These are phyloP conservation scores for Ptychadena robeensis DNA, from an alignment of 2,797 vertebrate species.

Conservation along the genomic window DNA sequence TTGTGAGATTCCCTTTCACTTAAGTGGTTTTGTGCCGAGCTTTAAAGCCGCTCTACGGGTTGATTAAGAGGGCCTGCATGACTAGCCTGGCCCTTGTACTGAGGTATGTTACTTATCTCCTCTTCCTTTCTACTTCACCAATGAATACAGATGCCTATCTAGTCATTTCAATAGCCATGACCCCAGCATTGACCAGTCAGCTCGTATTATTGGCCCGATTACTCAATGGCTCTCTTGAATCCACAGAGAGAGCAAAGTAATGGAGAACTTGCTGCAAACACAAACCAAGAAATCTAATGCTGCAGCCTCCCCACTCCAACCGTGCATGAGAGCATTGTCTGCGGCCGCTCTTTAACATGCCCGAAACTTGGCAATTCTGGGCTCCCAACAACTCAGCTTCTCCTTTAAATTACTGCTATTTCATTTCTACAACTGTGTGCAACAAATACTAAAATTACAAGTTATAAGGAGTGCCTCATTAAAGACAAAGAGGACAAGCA, in stretches of 20 bases:
- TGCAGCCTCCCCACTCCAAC: not conserved
- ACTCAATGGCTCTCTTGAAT: conserved; percentile 28
- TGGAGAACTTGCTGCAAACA: conserved; percentile 46
- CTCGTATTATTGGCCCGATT: conserved; percentile 21
- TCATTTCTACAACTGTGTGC: not conserved
- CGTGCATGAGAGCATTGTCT: conserved; percentile 25
- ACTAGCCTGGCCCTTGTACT: conserved; percentile 30
- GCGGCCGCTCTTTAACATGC: conserved; percentile 2
- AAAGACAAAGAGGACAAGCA: not conserved
- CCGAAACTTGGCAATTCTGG: not conserved
- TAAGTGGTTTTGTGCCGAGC: conserved; percentile 62
- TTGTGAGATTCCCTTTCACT: conserved; percentile 63
- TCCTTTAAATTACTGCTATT: too few species aligned
- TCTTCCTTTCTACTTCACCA: conserved; percentile 55
- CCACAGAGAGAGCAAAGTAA: conserved; percentile 24
- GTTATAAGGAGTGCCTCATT: not conserved
- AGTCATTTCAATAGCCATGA: conserved; percentile 53
- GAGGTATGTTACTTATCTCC: conserved; percentile 32
- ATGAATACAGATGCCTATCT: conserved; percentile 49
- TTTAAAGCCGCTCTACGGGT: conserved; percentile 44
- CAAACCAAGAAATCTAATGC: not conserved
- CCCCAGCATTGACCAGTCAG: not conserved
- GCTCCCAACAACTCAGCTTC: not conserved
- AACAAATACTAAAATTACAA: not conserved
- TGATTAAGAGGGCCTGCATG: conserved; percentile 20